Evolutionary conservation across 2,797 vertebrate species (phyloP).

Genomic region (Acipenser transmontanus): DNA sequence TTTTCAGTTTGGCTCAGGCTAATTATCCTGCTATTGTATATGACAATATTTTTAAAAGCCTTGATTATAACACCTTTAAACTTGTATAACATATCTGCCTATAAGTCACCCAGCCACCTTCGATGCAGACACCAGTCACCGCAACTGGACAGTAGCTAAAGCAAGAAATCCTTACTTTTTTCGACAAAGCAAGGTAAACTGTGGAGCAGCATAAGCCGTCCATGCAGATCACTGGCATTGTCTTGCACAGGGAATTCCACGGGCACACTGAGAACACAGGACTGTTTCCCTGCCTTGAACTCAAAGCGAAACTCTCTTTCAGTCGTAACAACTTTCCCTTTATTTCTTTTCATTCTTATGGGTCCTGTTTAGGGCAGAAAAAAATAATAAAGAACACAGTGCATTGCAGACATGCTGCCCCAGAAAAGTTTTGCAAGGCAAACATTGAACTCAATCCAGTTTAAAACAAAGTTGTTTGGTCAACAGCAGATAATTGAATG

Average conservation of each 20-base stretch:
- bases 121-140: no score
- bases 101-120: background rate
- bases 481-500: background rate
- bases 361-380: no score
- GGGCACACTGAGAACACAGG: constrained; percentile 75
- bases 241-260: constrained; percentile 80
- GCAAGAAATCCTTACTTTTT: constrained; percentile 60
- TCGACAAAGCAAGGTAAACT: constrained; percentile 87
- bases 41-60: no score
- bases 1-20: background rate
- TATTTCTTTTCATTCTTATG: constrained; percentile 73
- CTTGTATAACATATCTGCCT: background rate
- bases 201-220: constrained; percentile 83
- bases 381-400: no score
- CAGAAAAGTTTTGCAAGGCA: background rate
- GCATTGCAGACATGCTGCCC: background rate
- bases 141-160: background rate
- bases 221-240: constrained; percentile 76
- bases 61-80: background rate
- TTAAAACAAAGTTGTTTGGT: background rate
- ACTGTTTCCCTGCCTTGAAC: constrained; percentile 71
- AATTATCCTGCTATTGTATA: no score
- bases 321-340: constrained; percentile 49
- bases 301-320: constrained; percentile 83
- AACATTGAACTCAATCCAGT: background rate